Percentiles rank a stretch among this genome's conserved stretches.
Conservation (phyloP, 2,888 invertebrate genomes). For the Dendrolimus houi region DNA sequence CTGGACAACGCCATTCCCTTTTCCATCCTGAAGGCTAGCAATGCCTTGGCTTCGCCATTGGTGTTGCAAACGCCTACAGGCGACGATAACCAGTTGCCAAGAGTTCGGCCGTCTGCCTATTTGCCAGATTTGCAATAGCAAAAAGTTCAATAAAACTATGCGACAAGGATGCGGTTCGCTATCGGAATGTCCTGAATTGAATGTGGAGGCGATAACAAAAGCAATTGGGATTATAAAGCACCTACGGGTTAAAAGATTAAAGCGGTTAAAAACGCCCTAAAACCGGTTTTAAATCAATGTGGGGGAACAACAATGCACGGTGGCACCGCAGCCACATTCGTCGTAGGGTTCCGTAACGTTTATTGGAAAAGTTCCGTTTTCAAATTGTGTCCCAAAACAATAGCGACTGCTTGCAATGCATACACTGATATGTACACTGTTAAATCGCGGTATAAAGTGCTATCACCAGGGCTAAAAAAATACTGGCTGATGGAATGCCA, state of each 20-base stretch:
- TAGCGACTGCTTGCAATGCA: background rate
- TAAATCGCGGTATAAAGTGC: too few relatives aligned
- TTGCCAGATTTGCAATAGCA: too few relatives aligned
- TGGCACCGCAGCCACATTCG: slow-evolving; percentile 49
- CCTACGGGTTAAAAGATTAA: slow-evolving; percentile 27
- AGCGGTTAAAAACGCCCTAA: slow-evolving; percentile 13
- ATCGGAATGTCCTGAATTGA: background rate
- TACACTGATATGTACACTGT: too few relatives aligned
- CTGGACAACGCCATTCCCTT: too few relatives aligned
- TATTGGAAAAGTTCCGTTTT: slow-evolving; percentile 68
- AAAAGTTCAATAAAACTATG: too few relatives aligned
- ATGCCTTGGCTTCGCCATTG: too few relatives aligned
- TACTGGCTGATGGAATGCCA: too few relatives aligned
- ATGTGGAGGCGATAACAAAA: background rate
- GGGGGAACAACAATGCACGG: slow-evolving; percentile 44
- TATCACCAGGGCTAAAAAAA: too few relatives aligned
- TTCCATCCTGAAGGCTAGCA: too few relatives aligned
- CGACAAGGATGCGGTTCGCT: background rate
- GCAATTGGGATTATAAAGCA: slow-evolving; percentile 6
- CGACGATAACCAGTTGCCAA: too few relatives aligned
- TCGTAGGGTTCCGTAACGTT: slow-evolving; percentile 46
- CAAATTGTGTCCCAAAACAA: slow-evolving; percentile 22
- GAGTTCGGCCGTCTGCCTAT: too few relatives aligned
- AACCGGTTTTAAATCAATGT: slow-evolving; percentile 13
- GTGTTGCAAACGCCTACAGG: too few relatives aligned